These are phyloP conservation scores for Elephas maximus DNA, from an alignment of 2,113 vertebrate species.

Conservation along the genomic window DNA sequence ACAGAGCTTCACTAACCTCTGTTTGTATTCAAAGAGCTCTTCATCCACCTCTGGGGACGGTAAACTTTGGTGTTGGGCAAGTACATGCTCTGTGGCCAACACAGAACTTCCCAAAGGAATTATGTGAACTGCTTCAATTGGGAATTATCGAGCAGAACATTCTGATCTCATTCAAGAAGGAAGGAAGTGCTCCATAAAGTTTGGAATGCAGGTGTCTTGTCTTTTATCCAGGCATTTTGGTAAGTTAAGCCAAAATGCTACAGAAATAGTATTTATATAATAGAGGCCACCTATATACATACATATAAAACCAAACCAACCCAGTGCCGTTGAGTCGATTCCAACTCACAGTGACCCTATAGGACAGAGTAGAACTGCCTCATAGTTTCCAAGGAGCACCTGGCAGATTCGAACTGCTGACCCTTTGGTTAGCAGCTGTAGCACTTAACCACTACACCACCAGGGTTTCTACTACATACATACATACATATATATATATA, in stretches of 20 bases:
- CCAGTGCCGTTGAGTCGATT: no score
- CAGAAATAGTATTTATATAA: constrained; percentile 52
- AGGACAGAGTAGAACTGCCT: no score
- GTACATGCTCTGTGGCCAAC: neutral
- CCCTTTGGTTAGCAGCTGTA: no score
- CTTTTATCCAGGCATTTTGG: constrained; percentile 56
- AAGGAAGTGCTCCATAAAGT: neutral
- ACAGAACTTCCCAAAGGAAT: neutral
- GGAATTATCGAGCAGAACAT: constrained; percentile 37
- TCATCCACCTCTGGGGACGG: neutral
- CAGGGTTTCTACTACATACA: no score
- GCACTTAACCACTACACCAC: no score
- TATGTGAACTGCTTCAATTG: neutral
- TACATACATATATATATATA: no score
- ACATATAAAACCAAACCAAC: no score
- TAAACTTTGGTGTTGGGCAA: neutral
- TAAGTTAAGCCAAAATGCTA: constrained; percentile 57
- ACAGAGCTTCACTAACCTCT: neutral
- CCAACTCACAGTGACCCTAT: no score
- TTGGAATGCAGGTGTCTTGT: constrained; percentile 59
- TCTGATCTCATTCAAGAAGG: constrained; percentile 43
- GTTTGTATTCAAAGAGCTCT: neutral
- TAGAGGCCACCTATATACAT: neutral
- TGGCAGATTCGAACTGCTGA: no score
- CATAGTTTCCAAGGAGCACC: no score